Evolutionary conservation across 2,797 vertebrate species (phyloP), one percentile per base, ranked within the genome.

Genomic region (Onychomys torridus): DNA sequence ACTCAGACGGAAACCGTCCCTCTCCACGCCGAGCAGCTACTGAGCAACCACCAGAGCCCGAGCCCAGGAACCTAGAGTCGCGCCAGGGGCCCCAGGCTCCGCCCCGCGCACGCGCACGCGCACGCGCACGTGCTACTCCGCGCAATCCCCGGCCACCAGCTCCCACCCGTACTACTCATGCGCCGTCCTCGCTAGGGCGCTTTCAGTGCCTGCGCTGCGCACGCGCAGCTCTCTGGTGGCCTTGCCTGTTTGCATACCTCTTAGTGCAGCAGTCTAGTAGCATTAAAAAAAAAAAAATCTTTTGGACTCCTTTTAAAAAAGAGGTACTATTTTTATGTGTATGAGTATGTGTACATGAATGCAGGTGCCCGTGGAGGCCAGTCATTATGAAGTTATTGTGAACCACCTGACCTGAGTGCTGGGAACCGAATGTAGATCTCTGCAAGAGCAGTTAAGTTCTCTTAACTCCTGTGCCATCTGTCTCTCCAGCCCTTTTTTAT

Each of bases 1-100:
- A 98, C 99, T 98, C 97, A 95, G 98, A 97, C 98, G 98, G 98
- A 84, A 2, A 98, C 98, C 6, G 19, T 16, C 27, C 9, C 21
- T 2, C 4, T 5, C 11, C 46, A 2, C 4, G 17, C 13, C 9
- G 0, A 0, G 6, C 4, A 63, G 11, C 43, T 46, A 3, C 69
- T 5, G 2, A 21, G 7, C 5, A 65, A 40, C 55, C n/a, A 8
- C 49, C 14, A 0, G 4, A 0, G 8, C 5, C 0, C 0, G 11
- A 32, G 2, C 1, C 1, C 0, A 2, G 1, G 0, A 2, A 37
- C 5, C 46, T 11, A 0, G 0, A 0, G 27, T 2, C 1, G 0
- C 19, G 23, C 85, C 3, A 4, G 2, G 34, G 17, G 0, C 16
- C 2, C 2, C 57, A 21, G 0, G 59, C 92, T 5, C 86, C 81